Conservation (phyloP, 2,888 invertebrate genomes). For the Papilio protenor region DNA sequence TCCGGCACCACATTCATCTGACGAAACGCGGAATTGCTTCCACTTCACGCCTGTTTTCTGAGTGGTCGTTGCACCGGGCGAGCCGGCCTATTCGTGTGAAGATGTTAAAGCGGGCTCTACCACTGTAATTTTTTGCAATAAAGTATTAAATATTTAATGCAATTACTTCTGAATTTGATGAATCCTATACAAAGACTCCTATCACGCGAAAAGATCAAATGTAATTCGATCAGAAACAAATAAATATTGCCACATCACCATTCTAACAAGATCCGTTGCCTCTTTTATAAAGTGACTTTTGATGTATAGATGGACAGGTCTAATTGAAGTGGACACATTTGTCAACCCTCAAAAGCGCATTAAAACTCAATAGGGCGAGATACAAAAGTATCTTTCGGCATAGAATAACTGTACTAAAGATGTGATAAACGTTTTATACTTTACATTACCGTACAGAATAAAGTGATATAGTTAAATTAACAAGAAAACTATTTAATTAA, state of each 20-base stretch:
- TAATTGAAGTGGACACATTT: constrained; percentile 65
- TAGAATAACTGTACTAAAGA: constrained; percentile 44
- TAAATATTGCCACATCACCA: constrained; percentile 68
- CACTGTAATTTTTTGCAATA: background rate
- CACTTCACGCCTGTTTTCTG: no score
- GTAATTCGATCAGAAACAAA: constrained; percentile 77
- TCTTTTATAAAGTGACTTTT: constrained; percentile 55
- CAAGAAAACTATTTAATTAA: no score
- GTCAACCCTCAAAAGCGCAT: constrained; percentile 78
- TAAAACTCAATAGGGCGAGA: constrained; percentile 75
- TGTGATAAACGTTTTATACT: background rate
- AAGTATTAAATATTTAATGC: constrained; percentile 44
- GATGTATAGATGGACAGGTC: constrained; percentile 50
- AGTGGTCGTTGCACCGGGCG: no score
- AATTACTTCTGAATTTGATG: constrained; percentile 61
- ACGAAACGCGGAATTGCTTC: no score
- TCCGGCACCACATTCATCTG: no score
- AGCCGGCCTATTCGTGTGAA: no score
- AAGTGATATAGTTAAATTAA: no score
- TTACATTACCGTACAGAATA: background rate
- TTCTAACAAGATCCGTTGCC: constrained; percentile 51
- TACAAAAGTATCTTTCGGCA: constrained; percentile 59
- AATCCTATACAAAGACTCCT: constrained; percentile 58
- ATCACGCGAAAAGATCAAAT: constrained; percentile 73
- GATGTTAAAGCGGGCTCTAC: no score